Evolutionary conservation across 2,888 invertebrate genomes (phyloP).

Genomic region (Merodon equestris): DNA sequence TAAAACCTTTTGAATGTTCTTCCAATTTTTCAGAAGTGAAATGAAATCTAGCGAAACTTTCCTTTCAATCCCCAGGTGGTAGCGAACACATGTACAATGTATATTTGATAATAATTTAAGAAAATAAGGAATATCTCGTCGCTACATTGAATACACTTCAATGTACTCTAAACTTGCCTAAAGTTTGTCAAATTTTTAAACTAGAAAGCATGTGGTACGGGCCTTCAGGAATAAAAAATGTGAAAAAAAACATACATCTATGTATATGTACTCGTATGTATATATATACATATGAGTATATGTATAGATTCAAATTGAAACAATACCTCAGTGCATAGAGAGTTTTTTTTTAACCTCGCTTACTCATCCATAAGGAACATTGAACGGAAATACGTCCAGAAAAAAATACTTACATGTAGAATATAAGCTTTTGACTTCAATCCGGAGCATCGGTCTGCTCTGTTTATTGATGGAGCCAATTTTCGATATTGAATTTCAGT

Average conservation of each 20-base stretch:
- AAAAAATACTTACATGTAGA: constrained; percentile 38
- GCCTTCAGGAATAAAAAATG: too few relatives aligned
- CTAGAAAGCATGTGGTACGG: too few relatives aligned
- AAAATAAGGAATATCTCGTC: too few relatives aligned
- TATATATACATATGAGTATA: constrained; percentile 1
- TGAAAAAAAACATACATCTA: too few relatives aligned
- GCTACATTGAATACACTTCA: too few relatives aligned
- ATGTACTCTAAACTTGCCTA: too few relatives aligned
- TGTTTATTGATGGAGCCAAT: constrained; percentile 53
- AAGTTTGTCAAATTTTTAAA: too few relatives aligned
- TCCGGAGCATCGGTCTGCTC: constrained; percentile 45
- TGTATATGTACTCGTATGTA: too few relatives aligned
- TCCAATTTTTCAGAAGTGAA: too few relatives aligned
- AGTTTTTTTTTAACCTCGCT: constrained; percentile 28
- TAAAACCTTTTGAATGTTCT: constrained; percentile 4
- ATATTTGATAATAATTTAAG: too few relatives aligned
- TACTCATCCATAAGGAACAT: constrained; percentile 26
- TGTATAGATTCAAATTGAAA: constrained; percentile 31
- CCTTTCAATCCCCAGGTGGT: neutral
- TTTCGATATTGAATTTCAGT: constrained; percentile 56
- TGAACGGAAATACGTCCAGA: constrained; percentile 23
- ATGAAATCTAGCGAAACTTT: constrained; percentile 4
- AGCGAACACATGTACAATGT: too few relatives aligned
- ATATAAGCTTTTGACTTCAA: constrained; percentile 32
- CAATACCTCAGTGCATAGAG: constrained; percentile 32